Base-by-base conservation (phyloP, 2,888 invertebrate genomes). In the Tenthredo notha region DNA sequence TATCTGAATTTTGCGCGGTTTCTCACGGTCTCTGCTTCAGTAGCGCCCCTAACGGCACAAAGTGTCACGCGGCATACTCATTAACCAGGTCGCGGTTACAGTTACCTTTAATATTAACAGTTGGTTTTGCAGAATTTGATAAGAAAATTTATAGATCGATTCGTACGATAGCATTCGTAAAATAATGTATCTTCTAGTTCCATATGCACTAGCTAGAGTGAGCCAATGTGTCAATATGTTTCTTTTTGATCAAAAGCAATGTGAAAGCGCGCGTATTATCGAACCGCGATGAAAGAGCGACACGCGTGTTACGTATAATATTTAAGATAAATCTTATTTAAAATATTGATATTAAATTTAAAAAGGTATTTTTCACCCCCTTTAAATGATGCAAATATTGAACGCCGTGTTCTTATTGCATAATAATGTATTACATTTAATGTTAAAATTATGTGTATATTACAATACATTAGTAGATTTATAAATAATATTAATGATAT, bases 401-500 rank as follows among this genome's bases (percentile, higher is more conserved):
- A 80, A 67, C n/a, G 15, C 74, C 40, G 61, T 21, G 18, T 83
- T 83, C 50, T 83, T 25, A 18, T 54, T 67, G 10, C 25, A 50
- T 33, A 29, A 77, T 77, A 5, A 67, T 83, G 29, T 80, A 61
- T 80, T 61, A 70, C 70, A 67, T 70, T 83, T 47, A 67, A 43
- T 3, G 2, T 80, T 40, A 61, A 29, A 18, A 83, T 67, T 70
- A 43, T 67, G 33, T 33, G 33, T 33, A 29, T 67, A 29, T 67
- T 21, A 67, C 83, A 67, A 70, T 83, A 67, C 47, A 83, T 67
- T 50, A 83, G 25, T 21, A 21, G 29, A 33, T 29, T 80, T 37
- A 83, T 67, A 29, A 70, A 83, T 83, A 83, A 83, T 82, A 65
- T 15, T 65, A 82, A 43, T 43, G 40, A 77, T 33, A 65, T 43